A percentile compares a stretch with the other conserved stretches of the same genome.
Evolutionary conservation across 2,888 invertebrate species (phyloP).

Genomic region (Xanthorhoe designata): DNA sequence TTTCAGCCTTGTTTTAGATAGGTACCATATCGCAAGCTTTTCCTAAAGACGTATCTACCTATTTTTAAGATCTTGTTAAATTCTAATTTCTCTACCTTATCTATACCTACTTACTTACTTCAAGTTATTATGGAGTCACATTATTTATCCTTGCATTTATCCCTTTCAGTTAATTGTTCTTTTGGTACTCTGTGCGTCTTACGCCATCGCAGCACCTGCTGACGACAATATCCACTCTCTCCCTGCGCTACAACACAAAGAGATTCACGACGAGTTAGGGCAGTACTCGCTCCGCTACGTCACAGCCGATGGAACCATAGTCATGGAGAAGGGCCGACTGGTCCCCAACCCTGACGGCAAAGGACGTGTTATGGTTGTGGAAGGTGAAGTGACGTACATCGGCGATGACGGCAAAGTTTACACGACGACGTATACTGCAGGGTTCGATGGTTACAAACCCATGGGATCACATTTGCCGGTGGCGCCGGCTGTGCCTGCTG

Average conservation of each 20-base stretch:
- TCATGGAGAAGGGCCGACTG: slow-evolving; percentile 55
- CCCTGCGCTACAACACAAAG: slow-evolving; percentile 60
- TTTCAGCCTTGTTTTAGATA: too few species aligned
- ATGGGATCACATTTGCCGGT: slow-evolving; percentile 47
- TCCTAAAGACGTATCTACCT: too few species aligned
- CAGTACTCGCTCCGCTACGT: slow-evolving; percentile 61
- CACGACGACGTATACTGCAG: slow-evolving; percentile 53
- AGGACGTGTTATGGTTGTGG: slow-evolving; percentile 53
- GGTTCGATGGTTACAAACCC: slow-evolving; percentile 50
- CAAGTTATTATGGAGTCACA: too few species aligned
- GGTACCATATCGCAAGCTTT: too few species aligned
- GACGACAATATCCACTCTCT: slow-evolving; percentile 32
- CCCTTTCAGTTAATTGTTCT: slow-evolving; percentile 31
- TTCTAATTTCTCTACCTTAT: too few species aligned
- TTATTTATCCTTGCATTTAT: slow-evolving; percentile 2
- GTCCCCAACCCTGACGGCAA: slow-evolving; percentile 53
- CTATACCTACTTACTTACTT: too few species aligned
- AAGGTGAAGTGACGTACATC: slow-evolving; percentile 57
- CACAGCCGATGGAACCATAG: slow-evolving; percentile 62
- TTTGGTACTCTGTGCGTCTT: slow-evolving; percentile 26
- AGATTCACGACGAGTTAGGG: slow-evolving; percentile 59
- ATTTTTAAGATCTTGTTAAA: too few species aligned
- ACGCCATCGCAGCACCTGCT: slow-evolving; percentile 33
- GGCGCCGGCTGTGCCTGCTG: not conserved
- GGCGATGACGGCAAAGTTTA: slow-evolving; percentile 55